phyloP scores from a whole-genome alignment of 2,888 invertebrate species.

The Habrosyne pyritoides region DNA sequence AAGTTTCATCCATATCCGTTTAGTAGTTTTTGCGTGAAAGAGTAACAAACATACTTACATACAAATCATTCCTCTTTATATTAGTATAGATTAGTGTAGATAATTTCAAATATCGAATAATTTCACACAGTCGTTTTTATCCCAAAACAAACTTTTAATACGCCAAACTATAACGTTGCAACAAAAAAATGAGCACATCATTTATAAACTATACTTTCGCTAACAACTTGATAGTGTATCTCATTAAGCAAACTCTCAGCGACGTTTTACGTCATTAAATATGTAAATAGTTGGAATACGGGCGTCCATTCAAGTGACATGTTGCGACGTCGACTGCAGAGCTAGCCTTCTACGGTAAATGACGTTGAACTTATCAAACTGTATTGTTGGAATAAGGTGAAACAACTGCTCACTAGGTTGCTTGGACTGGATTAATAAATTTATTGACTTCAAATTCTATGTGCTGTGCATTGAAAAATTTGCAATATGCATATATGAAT shows the following conservation, averaged over 20 bases:
- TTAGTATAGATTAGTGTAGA: no score
- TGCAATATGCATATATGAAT: no score
- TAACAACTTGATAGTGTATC: slow-evolving; percentile 63
- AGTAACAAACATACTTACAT: no score
- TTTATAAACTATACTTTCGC: slow-evolving; percentile 27
- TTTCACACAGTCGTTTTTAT: no score
- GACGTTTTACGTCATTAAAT: slow-evolving; percentile 77
- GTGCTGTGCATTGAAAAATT: no score
- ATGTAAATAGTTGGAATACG: slow-evolving; percentile 79
- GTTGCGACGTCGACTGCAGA: slow-evolving; percentile 60
- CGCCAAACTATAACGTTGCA: background rate
- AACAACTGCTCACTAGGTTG: background rate
- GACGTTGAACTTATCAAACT: slow-evolving; percentile 11
- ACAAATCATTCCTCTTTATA: no score
- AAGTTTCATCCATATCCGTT: no score
- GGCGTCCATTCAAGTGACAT: slow-evolving; percentile 75
- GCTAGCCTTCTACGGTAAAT: slow-evolving; percentile 44
- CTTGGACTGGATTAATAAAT: background rate
- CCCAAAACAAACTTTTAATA: no score
- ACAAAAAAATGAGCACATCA: background rate
- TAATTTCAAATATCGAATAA: no score
- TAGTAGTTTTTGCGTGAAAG: no score
- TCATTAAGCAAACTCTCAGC: slow-evolving; percentile 66
- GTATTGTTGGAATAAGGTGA: background rate
- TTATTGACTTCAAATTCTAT: background rate